Percentiles rank a stretch among this genome's conserved stretches.
Evolutionary conservation across 2,888 invertebrate species (phyloP).

Genomic region (Cephonodes hylas): DNA sequence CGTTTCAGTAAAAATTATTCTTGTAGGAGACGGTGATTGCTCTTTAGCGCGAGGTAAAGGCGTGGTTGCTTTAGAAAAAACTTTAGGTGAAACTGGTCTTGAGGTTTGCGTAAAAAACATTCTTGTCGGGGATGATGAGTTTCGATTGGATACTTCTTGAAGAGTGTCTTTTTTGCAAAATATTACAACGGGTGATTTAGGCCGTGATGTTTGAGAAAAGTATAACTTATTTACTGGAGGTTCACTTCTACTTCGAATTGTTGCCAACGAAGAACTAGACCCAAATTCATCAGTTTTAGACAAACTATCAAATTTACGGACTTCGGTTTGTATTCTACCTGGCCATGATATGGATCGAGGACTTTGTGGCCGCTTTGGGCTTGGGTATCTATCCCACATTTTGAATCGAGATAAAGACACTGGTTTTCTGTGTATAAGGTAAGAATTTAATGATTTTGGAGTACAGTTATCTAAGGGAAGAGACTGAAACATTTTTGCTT

Average conservation of each 20-base stretch:
- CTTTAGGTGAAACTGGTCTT: slow-evolving; percentile 63
- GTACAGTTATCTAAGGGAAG: slow-evolving; percentile 63
- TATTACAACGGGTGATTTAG: slow-evolving; percentile 65
- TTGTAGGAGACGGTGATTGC: slow-evolving; percentile 41
- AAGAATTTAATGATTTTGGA: slow-evolving; percentile 84
- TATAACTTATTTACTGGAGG: slow-evolving; percentile 80
- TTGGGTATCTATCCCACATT: slow-evolving; percentile 81
- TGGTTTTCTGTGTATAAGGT: slow-evolving; percentile 85
- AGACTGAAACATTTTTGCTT: slow-evolving; percentile 85
- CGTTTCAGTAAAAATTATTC: slow-evolving; percentile 65
- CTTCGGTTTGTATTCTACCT: slow-evolving; percentile 77
- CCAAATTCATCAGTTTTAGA: slow-evolving; percentile 66
- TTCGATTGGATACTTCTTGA: slow-evolving; percentile 30
- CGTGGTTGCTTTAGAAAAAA: slow-evolving; percentile 23
- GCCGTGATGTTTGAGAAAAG: slow-evolving; percentile 75
- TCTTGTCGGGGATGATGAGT: slow-evolving; percentile 50
- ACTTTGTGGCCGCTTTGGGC: slow-evolving; percentile 75
- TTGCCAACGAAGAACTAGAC: slow-evolving; percentile 70
- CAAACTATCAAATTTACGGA: slow-evolving; percentile 74
- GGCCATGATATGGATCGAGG: slow-evolving; percentile 83
- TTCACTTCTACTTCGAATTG: slow-evolving; percentile 83
- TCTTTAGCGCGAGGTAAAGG: slow-evolving; percentile 30
- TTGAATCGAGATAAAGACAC: slow-evolving; percentile 87
- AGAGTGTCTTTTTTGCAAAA: slow-evolving; percentile 58
- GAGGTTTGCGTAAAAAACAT: slow-evolving; percentile 59